phyloP scores from a whole-genome alignment of 2,888 invertebrate genomes.

The Athalia circularis region DNA sequence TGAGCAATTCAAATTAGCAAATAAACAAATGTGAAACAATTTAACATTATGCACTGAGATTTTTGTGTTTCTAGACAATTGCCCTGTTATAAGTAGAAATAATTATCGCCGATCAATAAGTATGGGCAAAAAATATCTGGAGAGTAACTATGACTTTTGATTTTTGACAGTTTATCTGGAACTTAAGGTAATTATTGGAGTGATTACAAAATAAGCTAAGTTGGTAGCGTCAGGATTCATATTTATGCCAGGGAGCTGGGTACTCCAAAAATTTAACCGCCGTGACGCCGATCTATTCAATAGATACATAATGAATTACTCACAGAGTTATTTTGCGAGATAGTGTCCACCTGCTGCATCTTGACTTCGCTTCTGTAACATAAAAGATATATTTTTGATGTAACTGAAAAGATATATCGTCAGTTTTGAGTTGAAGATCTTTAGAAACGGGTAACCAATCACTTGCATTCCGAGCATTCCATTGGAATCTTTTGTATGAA shows the following conservation, averaged over 20 bases:
- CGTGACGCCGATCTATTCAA: too few species aligned
- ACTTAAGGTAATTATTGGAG: too few species aligned
- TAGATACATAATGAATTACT: conserved; percentile 60
- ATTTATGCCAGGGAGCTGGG: too few species aligned
- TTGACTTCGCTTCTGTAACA: conserved; percentile 74
- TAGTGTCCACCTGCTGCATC: conserved; percentile 79
- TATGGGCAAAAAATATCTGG: too few species aligned
- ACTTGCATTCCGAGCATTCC: conserved; percentile 1
- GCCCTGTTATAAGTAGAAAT: too few species aligned
- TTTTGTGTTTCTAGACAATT: too few species aligned
- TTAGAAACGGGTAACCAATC: not conserved
- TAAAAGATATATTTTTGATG: conserved; percentile 48
- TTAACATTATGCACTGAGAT: not conserved
- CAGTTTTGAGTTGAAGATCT: not conserved
- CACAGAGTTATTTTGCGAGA: conserved; percentile 78
- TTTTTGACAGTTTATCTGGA: too few species aligned
- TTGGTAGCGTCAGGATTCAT: too few species aligned
- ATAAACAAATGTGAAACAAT: not conserved
- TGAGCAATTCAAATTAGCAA: not conserved
- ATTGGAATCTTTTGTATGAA: not conserved
- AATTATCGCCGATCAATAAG: too few species aligned
- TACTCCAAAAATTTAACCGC: too few species aligned
- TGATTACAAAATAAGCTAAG: too few species aligned
- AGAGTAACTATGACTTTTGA: too few species aligned
- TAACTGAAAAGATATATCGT: not conserved